phyloP scores from a whole-genome alignment of 2,113 vertebrate species.

The Catharus fuscescens region DNA sequence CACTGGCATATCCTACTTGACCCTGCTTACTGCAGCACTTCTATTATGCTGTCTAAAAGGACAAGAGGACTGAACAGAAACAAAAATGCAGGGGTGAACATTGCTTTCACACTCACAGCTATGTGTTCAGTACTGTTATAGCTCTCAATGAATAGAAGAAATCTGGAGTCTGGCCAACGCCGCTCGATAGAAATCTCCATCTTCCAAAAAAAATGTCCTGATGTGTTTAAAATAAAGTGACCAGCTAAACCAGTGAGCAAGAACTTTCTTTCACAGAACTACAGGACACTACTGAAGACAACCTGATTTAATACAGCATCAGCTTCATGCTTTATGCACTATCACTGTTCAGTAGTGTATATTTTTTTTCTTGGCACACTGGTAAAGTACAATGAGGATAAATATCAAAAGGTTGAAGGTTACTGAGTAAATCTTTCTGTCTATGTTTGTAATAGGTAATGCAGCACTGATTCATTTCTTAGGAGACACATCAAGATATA shows the following conservation, averaged over 20 bases:
- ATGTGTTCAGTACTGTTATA: slow-evolving; percentile 67
- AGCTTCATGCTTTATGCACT: neutral
- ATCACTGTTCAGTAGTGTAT: neutral
- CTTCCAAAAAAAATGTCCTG: slow-evolving; percentile 61
- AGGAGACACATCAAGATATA: neutral
- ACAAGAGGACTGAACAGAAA: slow-evolving; percentile 87
- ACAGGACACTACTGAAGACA: slow-evolving; percentile 7
- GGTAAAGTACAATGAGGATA: neutral
- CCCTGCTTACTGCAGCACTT: slow-evolving; percentile 92
- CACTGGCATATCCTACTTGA: slow-evolving; percentile 82
- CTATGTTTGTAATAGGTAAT: neutral
- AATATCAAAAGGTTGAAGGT: neutral
- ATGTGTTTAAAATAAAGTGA: slow-evolving; percentile 59
- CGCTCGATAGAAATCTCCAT: slow-evolving; percentile 71
- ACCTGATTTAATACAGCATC: neutral
- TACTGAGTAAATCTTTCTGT: neutral
- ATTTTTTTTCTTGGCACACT: neutral
- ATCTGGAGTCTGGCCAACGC: slow-evolving; percentile 85
- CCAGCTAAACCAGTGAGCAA: slow-evolving; percentile 6
- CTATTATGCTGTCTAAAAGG: slow-evolving; percentile 87
- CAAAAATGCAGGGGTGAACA: slow-evolving; percentile 88
- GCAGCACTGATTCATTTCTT: neutral
- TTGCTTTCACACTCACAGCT: slow-evolving; percentile 82
- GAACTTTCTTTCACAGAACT: neutral
- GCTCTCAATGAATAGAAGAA: slow-evolving; percentile 81